These are phyloP conservation scores for Hormaphis cornu DNA, from an alignment of 1,140 invertebrate species.

Conservation along the genomic window DNA sequence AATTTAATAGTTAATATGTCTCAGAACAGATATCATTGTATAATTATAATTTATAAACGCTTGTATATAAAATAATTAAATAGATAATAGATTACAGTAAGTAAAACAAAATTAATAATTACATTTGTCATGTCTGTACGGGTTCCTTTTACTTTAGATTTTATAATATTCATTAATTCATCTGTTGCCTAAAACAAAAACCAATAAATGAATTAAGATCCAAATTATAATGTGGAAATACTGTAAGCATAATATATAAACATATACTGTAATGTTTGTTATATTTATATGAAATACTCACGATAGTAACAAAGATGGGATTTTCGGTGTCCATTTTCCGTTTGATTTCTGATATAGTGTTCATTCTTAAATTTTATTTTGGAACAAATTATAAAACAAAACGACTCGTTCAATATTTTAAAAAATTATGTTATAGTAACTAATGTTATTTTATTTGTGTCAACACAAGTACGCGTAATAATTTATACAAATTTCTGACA, in stretches of 20 bases:
- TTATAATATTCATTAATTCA: not conserved
- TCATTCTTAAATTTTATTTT: no score
- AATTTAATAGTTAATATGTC: no score
- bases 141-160: not conserved
- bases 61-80: not conserved
- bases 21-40: no score
- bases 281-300: not conserved
- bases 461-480: no score
- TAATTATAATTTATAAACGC: no score
- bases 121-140: conserved; percentile 19
- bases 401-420: no score
- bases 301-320: not conserved
- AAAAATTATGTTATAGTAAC: no score
- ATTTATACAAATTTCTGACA: no score
- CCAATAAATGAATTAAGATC: not conserved
- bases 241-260: not conserved
- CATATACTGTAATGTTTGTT: not conserved
- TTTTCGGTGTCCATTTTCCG: conserved; percentile 1
- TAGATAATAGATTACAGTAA: not conserved
- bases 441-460: no score
- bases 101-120: not conserved
- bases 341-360: not conserved
- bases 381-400: no score
- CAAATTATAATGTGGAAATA: not conserved
- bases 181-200: not conserved